Percentiles rank a stretch among this genome's conserved stretches.
Conservation (phyloP, 2,888 invertebrate species). For the Melanostoma scalare region DNA sequence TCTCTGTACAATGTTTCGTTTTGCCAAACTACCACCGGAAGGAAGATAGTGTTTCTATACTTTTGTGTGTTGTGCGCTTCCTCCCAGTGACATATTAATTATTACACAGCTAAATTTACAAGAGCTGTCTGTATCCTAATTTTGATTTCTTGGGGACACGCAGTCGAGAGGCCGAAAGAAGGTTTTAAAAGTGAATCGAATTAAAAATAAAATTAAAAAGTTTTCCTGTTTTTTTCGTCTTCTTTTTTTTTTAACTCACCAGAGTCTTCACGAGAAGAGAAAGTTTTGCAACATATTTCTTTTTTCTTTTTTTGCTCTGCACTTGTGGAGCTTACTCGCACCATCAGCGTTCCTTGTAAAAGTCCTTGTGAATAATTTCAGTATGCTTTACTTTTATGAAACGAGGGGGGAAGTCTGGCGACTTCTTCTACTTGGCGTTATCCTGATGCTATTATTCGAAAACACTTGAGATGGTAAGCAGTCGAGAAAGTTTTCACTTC, state of each 20-base stretch:
- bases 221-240: background rate
- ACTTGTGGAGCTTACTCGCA: constrained; percentile 40
- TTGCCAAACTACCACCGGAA: constrained; percentile 42
- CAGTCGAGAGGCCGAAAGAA: constrained; percentile 13
- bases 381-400: constrained; percentile 1
- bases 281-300: constrained; percentile 1
- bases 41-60: constrained; percentile 51
- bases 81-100: constrained; percentile 61
- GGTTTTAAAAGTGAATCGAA: constrained; percentile 36
- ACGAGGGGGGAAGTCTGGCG: constrained; percentile 30
- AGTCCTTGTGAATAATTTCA: constrained; percentile 25
- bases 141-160: constrained; percentile 43
- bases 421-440: constrained; percentile 55
- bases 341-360: constrained; percentile 21
- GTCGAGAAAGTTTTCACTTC: constrained; percentile 57
- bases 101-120: constrained; percentile 65
- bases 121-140: constrained; percentile 64
- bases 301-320: constrained; percentile 3
- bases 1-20: constrained; percentile 20
- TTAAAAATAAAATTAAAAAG: constrained; percentile 61
- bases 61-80: constrained; percentile 46
- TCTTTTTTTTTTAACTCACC: constrained; percentile 34
- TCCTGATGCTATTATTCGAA: constrained; percentile 65
- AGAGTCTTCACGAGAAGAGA: constrained; percentile 19
- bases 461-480: constrained; percentile 67